Evolutionary conservation across 1,140 invertebrate genomes (phyloP).

Genomic region (Thaumetopoea pityocampa): DNA sequence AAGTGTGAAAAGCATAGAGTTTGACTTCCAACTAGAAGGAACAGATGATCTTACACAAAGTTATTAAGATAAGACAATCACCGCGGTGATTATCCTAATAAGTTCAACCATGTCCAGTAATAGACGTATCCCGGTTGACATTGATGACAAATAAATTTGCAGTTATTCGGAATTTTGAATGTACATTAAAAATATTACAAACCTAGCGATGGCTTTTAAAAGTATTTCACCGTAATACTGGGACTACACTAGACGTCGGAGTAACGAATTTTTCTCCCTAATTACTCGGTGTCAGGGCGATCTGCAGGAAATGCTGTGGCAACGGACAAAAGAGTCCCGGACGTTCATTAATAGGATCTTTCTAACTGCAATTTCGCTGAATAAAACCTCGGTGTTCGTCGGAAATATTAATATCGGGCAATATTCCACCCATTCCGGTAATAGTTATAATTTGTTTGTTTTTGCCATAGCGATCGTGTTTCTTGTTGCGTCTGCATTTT

Average conservation of each 20-base stretch:
- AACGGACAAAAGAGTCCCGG: slow-evolving; percentile 59
- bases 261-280: slow-evolving; percentile 72
- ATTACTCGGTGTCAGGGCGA: slow-evolving; percentile 71
- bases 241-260: slow-evolving; percentile 46
- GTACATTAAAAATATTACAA: slow-evolving; percentile 2
- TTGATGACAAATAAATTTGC: too few relatives aligned
- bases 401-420: slow-evolving; percentile 67
- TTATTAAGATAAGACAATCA: too few relatives aligned
- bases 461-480: slow-evolving; percentile 16
- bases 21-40: too few relatives aligned
- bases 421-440: slow-evolving; percentile 43
- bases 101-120: too few relatives aligned
- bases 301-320: slow-evolving; percentile 64
- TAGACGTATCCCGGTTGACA: background rate
- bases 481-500: slow-evolving; percentile 9
- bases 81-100: too few relatives aligned
- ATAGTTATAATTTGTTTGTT: slow-evolving; percentile 57
- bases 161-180: too few relatives aligned
- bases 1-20: too few relatives aligned
- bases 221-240: slow-evolving; percentile 35
- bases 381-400: slow-evolving; percentile 53
- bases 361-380: slow-evolving; percentile 69
- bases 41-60: too few relatives aligned
- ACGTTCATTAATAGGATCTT: slow-evolving; percentile 75
- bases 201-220: slow-evolving; percentile 9